Conservation (phyloP, 2,888 invertebrate species). For the Platycheirus rosarum region DNA sequence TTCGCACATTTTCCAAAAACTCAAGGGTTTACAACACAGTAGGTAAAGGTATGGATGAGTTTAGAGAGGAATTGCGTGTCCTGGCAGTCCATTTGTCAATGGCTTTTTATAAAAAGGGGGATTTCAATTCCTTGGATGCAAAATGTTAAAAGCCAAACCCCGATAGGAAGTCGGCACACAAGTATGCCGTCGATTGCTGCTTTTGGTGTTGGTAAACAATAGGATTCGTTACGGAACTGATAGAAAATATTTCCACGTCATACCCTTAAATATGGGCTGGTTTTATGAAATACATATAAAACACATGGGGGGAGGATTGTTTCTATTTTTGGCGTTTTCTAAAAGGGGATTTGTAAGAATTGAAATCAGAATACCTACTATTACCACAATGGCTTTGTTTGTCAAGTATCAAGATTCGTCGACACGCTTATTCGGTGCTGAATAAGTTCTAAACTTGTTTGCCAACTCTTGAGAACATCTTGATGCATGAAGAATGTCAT, state of each 20-base stretch:
- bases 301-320: conserved; percentile 19
- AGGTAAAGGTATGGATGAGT: conserved; percentile 50
- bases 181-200: conserved; percentile 32
- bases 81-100: conserved; percentile 55
- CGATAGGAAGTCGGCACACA: conserved; percentile 22
- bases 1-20: conserved; percentile 50
- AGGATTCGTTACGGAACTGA: conserved; percentile 49
- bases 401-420: conserved; percentile 41
- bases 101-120: not conserved
- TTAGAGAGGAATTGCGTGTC: conserved; percentile 49
- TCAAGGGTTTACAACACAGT: conserved; percentile 27
- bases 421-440: conserved; percentile 40
- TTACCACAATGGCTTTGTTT: conserved; percentile 53
- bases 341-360: conserved; percentile 25
- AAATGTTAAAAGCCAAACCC: conserved; percentile 29
- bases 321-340: not conserved
- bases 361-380: conserved; percentile 33
- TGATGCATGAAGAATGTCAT: conserved; percentile 12
- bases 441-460: conserved; percentile 55
- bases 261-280: conserved; percentile 48
- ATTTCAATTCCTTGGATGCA: not conserved
- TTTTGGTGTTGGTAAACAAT: conserved; percentile 52
- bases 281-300: conserved; percentile 21
- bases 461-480: conserved; percentile 28
- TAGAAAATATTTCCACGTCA: conserved; percentile 42